These are phyloP conservation scores for Volucella zonaria DNA, from an alignment of 2,888 invertebrate genomes.

Conservation along the genomic window DNA sequence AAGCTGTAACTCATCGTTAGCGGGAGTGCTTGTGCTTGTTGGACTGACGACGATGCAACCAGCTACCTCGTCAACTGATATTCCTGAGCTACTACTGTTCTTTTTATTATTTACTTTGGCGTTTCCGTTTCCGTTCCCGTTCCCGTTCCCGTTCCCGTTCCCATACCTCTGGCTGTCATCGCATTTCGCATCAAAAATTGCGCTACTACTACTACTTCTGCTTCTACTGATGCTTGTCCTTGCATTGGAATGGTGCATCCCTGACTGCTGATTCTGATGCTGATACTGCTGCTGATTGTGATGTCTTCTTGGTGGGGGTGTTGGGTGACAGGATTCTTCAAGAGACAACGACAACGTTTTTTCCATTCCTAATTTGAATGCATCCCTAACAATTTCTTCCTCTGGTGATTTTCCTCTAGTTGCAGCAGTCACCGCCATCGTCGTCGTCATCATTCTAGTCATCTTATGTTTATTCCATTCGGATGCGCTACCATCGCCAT, in stretches of 20 bases:
- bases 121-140: slow-evolving; percentile 58
- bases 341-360: slow-evolving; percentile 67
- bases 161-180: slow-evolving; percentile 53
- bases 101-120: slow-evolving; percentile 63
- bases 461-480: slow-evolving; percentile 76
- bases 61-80: slow-evolving; percentile 60
- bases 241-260: slow-evolving; percentile 38
- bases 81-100: slow-evolving; percentile 53
- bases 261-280: slow-evolving; percentile 37
- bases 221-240: slow-evolving; percentile 49
- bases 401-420: slow-evolving; percentile 62
- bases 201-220: slow-evolving; percentile 51
- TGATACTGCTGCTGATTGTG: slow-evolving; percentile 74
- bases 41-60: slow-evolving; percentile 57
- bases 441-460: slow-evolving; percentile 18
- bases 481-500: slow-evolving; percentile 51
- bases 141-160: slow-evolving; percentile 57
- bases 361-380: slow-evolving; percentile 77
- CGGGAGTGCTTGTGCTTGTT: slow-evolving; percentile 67
- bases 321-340: slow-evolving; percentile 74
- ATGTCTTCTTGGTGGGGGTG: slow-evolving; percentile 75
- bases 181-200: slow-evolving; percentile 62
- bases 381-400: slow-evolving; percentile 75
- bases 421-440: slow-evolving; percentile 27
- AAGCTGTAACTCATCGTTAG: slow-evolving; percentile 75